Base-by-base conservation (phyloP, 2,797 vertebrate genomes). In the Liasis olivaceus region DNA sequence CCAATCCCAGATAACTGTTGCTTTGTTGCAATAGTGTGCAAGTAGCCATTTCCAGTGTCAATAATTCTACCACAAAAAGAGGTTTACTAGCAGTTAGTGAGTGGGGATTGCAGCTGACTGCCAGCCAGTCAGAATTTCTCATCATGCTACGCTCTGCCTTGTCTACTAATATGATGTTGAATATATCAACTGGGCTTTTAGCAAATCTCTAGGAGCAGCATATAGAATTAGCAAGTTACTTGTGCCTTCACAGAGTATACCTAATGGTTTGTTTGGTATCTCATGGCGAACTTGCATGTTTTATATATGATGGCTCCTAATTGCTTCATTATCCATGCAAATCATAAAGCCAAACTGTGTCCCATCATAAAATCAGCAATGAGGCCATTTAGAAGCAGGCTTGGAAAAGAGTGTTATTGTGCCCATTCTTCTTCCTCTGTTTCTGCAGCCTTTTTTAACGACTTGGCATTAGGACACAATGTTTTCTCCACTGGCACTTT, bases 281-380 rank as follows among this genome's bases (percentile, higher is more conserved):
- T 97, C 96, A 96, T 97, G 97, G 97, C 97, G 95, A 97, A 97
- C 97, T 96, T 97, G 95, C 96, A 97, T 97, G 97, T 97, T 98
- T 98, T 98, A 97, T 98, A 97, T 97, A 97, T 97, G 97, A 97
- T 96, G 95, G 94, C 93, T 96, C 96, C 96, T 98, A 98, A 98
- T 98, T 97, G 97, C 97, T 97, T 98, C 97, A 98, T 98, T 97
- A 97, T 94, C 96, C 97, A 97, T 97, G 97, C 97, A 98, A 97
- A 98, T 98, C 97, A 97, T 97, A 97, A 97, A 97, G 95, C 96
- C 97, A 98, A 98, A 98, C 96, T 97, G 96, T 96, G 95, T 96
- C 97, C 97, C 98, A 97, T 96, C 96, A 95, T 97, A 96, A 97
- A 98, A 96, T 96, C 95, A 91, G 96, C 97, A 97, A 97, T 95